Evolutionary conservation across 1,140 invertebrate species (phyloP), one percentile per base, ranked within the genome.

Genomic region (Ostrea denselamellosa): DNA sequence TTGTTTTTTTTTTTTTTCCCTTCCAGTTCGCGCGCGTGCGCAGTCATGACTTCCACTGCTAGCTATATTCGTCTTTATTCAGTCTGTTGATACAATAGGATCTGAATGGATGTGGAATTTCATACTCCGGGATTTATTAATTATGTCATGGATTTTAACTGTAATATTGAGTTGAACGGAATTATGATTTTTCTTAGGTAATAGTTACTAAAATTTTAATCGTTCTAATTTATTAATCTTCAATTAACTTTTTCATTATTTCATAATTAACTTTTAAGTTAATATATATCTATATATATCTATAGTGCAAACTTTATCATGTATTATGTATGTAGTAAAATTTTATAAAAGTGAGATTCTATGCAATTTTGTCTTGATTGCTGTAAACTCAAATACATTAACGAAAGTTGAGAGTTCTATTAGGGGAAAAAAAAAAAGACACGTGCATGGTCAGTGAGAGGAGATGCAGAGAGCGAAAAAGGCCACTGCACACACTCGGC

Each of bases 111-210:
- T 25, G 68, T 77, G 68, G 68, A 14, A 28, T 25, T 28, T 25
- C 9, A 14, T 77, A 28, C 68, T 77, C 68, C 68, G 25, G 68
- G 25, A 77, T 28, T 25, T 77, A 28, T 77, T 34, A 77, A 28
- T 77, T 1, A 28, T 77, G 28, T 77, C 68, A 77, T 77, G 68
- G 68, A 77, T 77, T 34, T 77, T 77, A 77, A 34, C 68, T 77
- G 10, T 77, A 77, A 28, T 44, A 44, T 19, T 62, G n/a, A 62
- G 58, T 77, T 77, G 68, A 77, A 77, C 28, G 68, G 68, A 77
- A 77, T 77, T 44, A 77, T 77, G 22, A 34, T 77, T 28, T 77
- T 77, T 77, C 68, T 28, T 77, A 77, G 68, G 68, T 77, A 77
- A 77, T 62, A 34, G 14, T 62, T 77, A 34, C 28, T 25, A 25